phyloP scores from a whole-genome alignment of 2,797 vertebrate genomes.

The Hyperoplus lanceolatus region DNA sequence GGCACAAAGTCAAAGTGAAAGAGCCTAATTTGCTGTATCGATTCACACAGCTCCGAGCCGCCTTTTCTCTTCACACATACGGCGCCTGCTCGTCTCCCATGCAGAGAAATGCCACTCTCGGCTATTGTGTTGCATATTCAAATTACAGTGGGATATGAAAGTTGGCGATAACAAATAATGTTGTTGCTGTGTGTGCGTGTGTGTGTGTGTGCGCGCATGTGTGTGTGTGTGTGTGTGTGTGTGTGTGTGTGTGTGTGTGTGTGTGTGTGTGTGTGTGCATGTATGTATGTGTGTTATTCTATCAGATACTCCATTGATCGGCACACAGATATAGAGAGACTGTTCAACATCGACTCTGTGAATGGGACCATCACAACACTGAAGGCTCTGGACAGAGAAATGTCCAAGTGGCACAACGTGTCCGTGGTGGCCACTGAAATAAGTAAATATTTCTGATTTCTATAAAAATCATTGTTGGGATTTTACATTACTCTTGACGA shows the following conservation, averaged over 20 bases:
- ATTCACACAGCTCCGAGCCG: slow-evolving; percentile 61
- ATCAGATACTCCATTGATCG: slow-evolving; percentile 95
- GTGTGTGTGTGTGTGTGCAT: background rate
- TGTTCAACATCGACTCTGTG: slow-evolving; percentile 93
- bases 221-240: no score
- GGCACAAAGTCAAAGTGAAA: slow-evolving; percentile 79
- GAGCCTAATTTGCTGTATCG: slow-evolving; percentile 75
- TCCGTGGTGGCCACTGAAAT: slow-evolving; percentile 95
- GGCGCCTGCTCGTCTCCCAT: slow-evolving; percentile 68
- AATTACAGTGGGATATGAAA: slow-evolving; percentile 75
- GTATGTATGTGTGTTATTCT: background rate
- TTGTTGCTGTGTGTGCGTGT: no score
- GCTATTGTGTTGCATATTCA: slow-evolving; percentile 73
- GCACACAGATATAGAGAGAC: slow-evolving; percentile 92
- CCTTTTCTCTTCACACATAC: slow-evolving; percentile 60
- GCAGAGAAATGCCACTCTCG: slow-evolving; percentile 60
- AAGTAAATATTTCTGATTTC: slow-evolving; percentile 80
- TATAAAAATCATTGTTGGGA: no score
- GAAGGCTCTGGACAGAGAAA: slow-evolving; percentile 94
- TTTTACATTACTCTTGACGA: no score
- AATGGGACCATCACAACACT: slow-evolving; percentile 95
- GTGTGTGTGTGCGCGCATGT: background rate
- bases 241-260: no score
- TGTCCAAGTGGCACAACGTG: slow-evolving; percentile 96
- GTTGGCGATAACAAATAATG: slow-evolving; percentile 79